Conservation (phyloP, 2,113 vertebrate genomes). For the Siphamia tubifer region DNA sequence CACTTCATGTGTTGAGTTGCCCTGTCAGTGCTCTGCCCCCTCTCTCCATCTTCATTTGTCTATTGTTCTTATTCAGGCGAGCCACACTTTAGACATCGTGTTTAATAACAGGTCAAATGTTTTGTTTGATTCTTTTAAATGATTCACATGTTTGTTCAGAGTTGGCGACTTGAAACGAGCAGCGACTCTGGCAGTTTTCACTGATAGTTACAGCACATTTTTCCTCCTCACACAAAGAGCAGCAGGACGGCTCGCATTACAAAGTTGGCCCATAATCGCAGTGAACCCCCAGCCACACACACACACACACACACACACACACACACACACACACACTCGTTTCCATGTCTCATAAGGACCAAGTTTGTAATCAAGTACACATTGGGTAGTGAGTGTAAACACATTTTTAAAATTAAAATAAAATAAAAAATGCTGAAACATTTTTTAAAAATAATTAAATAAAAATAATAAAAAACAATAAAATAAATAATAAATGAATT, state of each 20-base stretch:
- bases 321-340: too few relatives aligned
- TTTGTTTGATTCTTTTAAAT: neutral
- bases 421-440: too few relatives aligned
- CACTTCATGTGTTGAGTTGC: slow-evolving; percentile 32
- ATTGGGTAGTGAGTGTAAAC: too few relatives aligned
- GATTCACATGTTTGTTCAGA: neutral
- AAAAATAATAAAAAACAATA: too few relatives aligned
- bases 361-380: too few relatives aligned
- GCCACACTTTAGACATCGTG: neutral
- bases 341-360: too few relatives aligned
- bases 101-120: neutral
- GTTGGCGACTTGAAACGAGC: neutral
- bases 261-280: slow-evolving; percentile 33
- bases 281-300: too few relatives aligned
- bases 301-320: too few relatives aligned
- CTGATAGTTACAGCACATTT: slow-evolving; percentile 24
- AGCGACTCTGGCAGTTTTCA: neutral
- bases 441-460: too few relatives aligned
- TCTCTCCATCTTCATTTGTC: neutral
- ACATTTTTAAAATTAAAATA: too few relatives aligned
- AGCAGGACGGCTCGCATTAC: slow-evolving; percentile 42
- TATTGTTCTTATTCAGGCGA: neutral
- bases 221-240: slow-evolving; percentile 31
- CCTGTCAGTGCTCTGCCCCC: neutral
- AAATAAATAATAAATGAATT: too few relatives aligned